These are phyloP conservation scores for Gobius niger DNA, from an alignment of 2,113 vertebrate species.

Conservation along the genomic window DNA sequence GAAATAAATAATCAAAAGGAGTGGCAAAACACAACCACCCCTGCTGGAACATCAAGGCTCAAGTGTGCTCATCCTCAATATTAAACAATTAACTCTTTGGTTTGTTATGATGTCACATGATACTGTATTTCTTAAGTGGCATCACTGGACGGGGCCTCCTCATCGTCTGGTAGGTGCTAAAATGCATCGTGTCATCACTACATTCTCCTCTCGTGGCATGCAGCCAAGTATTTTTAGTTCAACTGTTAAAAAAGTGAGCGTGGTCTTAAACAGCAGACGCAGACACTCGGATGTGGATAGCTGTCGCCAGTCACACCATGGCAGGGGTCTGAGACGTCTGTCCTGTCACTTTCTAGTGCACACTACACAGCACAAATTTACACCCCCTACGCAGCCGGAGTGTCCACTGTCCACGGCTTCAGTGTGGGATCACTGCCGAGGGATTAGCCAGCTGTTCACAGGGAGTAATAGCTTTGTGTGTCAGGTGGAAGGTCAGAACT, in stretches of 20 bases:
- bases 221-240: slow-evolving; percentile 62
- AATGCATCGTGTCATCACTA: slow-evolving; percentile 39
- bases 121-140: slow-evolving; percentile 32
- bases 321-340: slow-evolving; percentile 43
- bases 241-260: slow-evolving; percentile 64
- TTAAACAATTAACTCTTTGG: no score
- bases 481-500: slow-evolving; percentile 23
- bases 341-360: slow-evolving; percentile 53
- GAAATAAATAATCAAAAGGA: no score
- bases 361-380: slow-evolving; percentile 50
- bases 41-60: no score
- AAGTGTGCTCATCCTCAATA: no score
- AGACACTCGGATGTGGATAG: slow-evolving; percentile 18
- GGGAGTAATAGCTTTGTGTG: slow-evolving; percentile 23
- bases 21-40: no score
- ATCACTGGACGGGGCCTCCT: slow-evolving; percentile 28
- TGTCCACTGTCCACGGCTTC: slow-evolving; percentile 27
- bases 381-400: slow-evolving; percentile 17
- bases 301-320: slow-evolving; percentile 26
- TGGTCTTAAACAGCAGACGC: slow-evolving; percentile 37
- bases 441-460: slow-evolving; percentile 56
- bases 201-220: slow-evolving; percentile 34
- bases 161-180: slow-evolving; percentile 26
- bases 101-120: no score
- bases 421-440: slow-evolving; percentile 9